Evolutionary conservation across 2,797 vertebrate genomes (phyloP), one percentile per base, ranked within the genome.

Genomic region (Pterois miles): DNA sequence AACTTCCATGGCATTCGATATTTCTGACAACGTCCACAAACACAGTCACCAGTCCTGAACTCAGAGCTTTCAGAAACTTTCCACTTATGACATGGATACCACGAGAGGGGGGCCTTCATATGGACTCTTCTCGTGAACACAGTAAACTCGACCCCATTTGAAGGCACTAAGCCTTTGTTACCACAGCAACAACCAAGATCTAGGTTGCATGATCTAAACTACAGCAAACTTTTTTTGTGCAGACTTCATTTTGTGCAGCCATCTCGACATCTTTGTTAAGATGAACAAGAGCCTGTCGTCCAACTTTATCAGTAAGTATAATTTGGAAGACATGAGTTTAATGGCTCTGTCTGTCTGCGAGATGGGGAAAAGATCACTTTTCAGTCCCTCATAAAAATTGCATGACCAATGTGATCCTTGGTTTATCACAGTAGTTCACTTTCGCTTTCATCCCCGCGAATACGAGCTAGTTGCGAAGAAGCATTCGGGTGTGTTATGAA

Each of bases 391-490:
- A 91, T 91, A 73, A 90, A 92, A 86, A 43, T 64, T 90, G 69
- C 81, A 93, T 88, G 84, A 85, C 70, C 59, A 78, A 78, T 79
- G 78, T 75, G 82, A 92, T 89, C 86, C 79, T 80, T 86, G 71
- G 82, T 88, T 86, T 84, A 92, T 93, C 89, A 88, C 85, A 62
- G 85, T 40, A 22, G 62, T 84, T 90, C 89, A 92, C 89, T 92
- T 89, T 88, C 50, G 13, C 81, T 86, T 83, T 74, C 74, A 60
- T 86, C 70, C 68, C 70, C 62, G 53, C 43, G 71, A 86, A 81
- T 59, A 65, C 71, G 40, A 33, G 71, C 27, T 10, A 10, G 43
- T 60, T 34, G 29, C 13, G 1, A 59, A 74, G 74, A 64, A 62
- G 69, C 68, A 64, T 62, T 68, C 6, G n/a, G 31, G 16, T 50